Percentiles rank a stretch among this genome's conserved stretches.
Evolutionary conservation across 2,888 invertebrate genomes (phyloP).

Genomic region (Neoscelio sp.): DNA sequence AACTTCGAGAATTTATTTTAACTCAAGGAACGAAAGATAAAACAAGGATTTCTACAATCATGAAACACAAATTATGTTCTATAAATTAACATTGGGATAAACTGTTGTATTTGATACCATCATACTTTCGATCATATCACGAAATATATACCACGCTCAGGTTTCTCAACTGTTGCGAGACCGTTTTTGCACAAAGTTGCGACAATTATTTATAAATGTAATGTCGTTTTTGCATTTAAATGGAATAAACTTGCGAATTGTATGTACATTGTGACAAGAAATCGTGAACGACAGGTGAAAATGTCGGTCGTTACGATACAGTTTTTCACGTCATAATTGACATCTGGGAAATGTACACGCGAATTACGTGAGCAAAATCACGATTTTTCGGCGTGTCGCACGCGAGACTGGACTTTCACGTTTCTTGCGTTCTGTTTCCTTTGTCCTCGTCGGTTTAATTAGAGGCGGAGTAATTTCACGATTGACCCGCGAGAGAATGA

Average conservation of each 20-base stretch:
- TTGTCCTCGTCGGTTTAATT: slow-evolving; percentile 51
- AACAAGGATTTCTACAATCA: too few relatives aligned
- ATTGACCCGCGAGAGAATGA: slow-evolving; percentile 36
- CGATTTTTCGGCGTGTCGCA: slow-evolving; percentile 61
- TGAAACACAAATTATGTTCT: too few relatives aligned
- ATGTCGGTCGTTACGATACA: slow-evolving; percentile 18
- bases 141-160: slow-evolving; percentile 9
- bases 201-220: slow-evolving; percentile 19
- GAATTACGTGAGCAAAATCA: slow-evolving; percentile 59
- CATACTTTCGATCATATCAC: neutral
- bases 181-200: slow-evolving; percentile 27
- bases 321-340: slow-evolving; percentile 47
- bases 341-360: slow-evolving; percentile 44
- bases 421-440: slow-evolving; percentile 52
- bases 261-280: slow-evolving; percentile 3
- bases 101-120: too few relatives aligned
- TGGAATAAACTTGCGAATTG: slow-evolving; percentile 36
- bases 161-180: slow-evolving; percentile 37
- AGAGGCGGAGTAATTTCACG: slow-evolving; percentile 49
- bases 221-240: slow-evolving; percentile 11
- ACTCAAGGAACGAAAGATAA: too few relatives aligned
- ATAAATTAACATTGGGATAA: too few relatives aligned
- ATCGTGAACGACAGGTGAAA: slow-evolving; percentile 36
- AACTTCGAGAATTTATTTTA: too few relatives aligned
- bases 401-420: slow-evolving; percentile 63